A percentile compares a stretch with the other conserved stretches of the same genome.
Conservation (phyloP, 1,140 invertebrate genomes). For the Laupala kohalensis region DNA sequence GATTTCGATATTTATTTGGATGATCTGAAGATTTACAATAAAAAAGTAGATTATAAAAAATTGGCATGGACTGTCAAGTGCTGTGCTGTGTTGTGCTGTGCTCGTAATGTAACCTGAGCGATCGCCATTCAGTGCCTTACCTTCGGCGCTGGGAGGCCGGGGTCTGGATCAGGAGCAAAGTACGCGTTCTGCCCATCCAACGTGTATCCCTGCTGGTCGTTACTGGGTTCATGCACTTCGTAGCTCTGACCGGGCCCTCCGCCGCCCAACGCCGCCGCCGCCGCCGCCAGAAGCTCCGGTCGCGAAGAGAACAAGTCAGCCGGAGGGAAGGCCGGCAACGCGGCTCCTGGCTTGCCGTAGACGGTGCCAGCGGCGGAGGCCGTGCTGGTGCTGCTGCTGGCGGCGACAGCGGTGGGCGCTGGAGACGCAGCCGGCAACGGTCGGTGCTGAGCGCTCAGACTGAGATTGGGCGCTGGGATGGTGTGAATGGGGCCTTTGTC, state of each 20-base stretch:
- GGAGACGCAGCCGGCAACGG: background rate
- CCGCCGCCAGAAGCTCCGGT: background rate
- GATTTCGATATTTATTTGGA: too few species aligned
- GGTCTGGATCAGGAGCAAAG: constrained; percentile 35
- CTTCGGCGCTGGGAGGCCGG: constrained; percentile 27
- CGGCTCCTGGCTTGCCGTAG: background rate
- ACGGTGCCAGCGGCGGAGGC: background rate
- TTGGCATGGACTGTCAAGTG: too few species aligned
- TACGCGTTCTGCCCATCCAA: constrained; percentile 27
- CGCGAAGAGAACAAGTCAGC: background rate
- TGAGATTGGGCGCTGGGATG: constrained; percentile 67
- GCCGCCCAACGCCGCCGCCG: background rate
- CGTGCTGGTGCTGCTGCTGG: background rate
- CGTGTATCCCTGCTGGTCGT: constrained; percentile 28
- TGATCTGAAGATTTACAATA: too few species aligned
- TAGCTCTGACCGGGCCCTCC: background rate
- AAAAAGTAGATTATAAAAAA: too few species aligned
- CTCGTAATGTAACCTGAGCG: too few species aligned
- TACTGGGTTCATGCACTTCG: constrained; percentile 26
- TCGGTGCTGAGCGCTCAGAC: constrained; percentile 20
- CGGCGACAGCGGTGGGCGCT: background rate
- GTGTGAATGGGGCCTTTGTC: constrained; percentile 64
- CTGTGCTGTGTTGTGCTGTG: too few species aligned
- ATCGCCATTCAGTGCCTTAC: too few species aligned
- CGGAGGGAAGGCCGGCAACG: background rate